Conservation (phyloP, 2,113 vertebrate genomes). For the Pipra filicauda region DNA sequence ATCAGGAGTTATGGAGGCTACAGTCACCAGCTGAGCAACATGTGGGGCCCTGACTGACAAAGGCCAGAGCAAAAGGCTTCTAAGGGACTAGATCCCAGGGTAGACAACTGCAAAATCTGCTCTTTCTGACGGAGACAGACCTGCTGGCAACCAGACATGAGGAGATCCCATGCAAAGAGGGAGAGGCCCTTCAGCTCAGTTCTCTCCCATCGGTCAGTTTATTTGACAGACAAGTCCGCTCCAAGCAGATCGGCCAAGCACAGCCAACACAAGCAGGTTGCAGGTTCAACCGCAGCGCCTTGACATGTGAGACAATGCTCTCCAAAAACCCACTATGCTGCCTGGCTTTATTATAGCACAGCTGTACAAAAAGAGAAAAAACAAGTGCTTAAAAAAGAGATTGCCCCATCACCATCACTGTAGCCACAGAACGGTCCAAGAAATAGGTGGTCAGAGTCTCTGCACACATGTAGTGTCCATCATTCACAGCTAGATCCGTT, state of each 20-base stretch:
- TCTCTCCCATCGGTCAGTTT: conserved; percentile 27
- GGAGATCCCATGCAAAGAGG: not conserved
- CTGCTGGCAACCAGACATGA: not conserved
- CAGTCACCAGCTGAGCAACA: not conserved
- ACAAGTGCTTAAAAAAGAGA: conserved; percentile 13
- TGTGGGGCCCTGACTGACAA: not conserved
- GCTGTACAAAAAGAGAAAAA: conserved; percentile 41
- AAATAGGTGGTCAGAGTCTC: not conserved
- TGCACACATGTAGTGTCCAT: not conserved
- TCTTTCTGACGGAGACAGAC: not conserved
- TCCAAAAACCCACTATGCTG: not conserved
- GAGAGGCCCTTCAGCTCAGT: not conserved
- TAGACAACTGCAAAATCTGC: not conserved
- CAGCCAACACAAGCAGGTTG: not conserved
- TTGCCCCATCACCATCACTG: not conserved
- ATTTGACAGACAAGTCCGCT: not conserved
- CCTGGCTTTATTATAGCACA: not conserved
- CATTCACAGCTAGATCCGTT: not conserved
- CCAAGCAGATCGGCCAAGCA: not conserved
- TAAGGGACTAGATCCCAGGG: not conserved
- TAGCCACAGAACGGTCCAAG: not conserved
- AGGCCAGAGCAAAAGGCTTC: not conserved
- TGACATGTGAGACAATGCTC: not conserved
- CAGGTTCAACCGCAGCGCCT: not conserved
- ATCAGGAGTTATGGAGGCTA: not conserved